Base-by-base conservation (phyloP, 2,797 vertebrate genomes). In the Lithobates pipiens region DNA sequence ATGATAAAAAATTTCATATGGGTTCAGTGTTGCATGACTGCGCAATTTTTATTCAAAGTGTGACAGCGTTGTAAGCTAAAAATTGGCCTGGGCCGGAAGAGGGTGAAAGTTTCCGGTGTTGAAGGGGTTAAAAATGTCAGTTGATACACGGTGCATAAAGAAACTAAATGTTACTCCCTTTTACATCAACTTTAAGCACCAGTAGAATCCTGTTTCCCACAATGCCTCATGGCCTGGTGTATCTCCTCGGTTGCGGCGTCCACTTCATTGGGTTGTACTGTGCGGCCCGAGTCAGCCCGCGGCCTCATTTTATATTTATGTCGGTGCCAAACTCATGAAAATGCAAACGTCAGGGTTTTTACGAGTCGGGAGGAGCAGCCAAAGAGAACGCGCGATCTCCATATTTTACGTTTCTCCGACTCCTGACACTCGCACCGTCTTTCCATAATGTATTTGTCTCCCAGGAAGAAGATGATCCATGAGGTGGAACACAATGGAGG, bases 251-350 rank as follows among this genome's bases (percentile, higher is more conserved):
- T 16, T 79, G 54, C 67, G 25, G 42, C n/a, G 13, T 77, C 57
- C 21, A 27, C 10, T 18, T 68, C 34, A 16, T 13, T 78, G n/a
- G 42, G 6, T 3, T 36, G 44, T 78, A 44, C 13, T 21, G 44
- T 13, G 25, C 18, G n/a, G 8, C 13, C 1, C 15, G 2, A 23
- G 2, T 1, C 29, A 68, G 36, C 21, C 4, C 7, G 11, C 63
- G 10, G 25, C 63, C 11, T 18, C 15, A 27, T 3, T 10, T 29
- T 44, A 68, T 68, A 79, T 79, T 79, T 79, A 79, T 79, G 67
- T 79, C 13, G 46, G 36, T 65, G 16, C 63, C 77, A 79, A 79
- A 80, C 69, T 80, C 69, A 71, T 80, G 32, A 80, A 80, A 57
- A 82, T 73, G 65, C 46, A 70, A 77, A 71, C 16, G 39, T 54